These are phyloP conservation scores for Iphiclides podalirius DNA, from an alignment of 2,888 invertebrate genomes.

Conservation along the genomic window DNA sequence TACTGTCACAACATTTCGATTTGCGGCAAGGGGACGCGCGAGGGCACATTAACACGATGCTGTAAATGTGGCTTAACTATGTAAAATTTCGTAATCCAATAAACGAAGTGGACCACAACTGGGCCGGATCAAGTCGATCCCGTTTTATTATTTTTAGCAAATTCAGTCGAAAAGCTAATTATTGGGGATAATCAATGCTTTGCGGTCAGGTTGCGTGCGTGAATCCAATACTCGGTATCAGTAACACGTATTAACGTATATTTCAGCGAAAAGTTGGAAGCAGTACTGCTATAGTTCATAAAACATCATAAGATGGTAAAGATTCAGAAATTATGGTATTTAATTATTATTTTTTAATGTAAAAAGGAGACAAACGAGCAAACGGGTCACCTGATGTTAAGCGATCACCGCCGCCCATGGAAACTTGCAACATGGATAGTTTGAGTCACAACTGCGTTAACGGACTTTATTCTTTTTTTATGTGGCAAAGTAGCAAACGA, in stretches of 20 bases:
- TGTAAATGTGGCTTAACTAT: constrained; percentile 22
- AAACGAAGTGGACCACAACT: constrained; percentile 11
- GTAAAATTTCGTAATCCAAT: constrained; percentile 22
- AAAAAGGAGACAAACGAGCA: too few relatives aligned
- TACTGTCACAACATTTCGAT: constrained; percentile 9
- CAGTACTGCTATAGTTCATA: too few relatives aligned
- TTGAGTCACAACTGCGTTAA: too few relatives aligned
- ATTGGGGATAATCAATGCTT: neutral
- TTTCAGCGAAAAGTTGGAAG: too few relatives aligned
- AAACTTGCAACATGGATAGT: too few relatives aligned
- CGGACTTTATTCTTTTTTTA: too few relatives aligned
- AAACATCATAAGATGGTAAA: too few relatives aligned
- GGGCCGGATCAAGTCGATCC: constrained; percentile 6
- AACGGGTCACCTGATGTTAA: too few relatives aligned
- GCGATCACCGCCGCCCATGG: too few relatives aligned
- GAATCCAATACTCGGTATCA: neutral
- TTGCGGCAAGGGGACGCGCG: constrained; percentile 3
- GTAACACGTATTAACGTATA: neutral
- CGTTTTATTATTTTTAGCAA: constrained; percentile 12
- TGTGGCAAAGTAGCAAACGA: too few relatives aligned
- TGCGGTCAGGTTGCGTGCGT: neutral
- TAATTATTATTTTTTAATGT: too few relatives aligned
- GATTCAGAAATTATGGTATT: too few relatives aligned
- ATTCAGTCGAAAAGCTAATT: constrained; percentile 2
- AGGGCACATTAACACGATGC: constrained; percentile 17